phyloP scores from a whole-genome alignment of 2,113 vertebrate species.

The Morone chrysops region DNA sequence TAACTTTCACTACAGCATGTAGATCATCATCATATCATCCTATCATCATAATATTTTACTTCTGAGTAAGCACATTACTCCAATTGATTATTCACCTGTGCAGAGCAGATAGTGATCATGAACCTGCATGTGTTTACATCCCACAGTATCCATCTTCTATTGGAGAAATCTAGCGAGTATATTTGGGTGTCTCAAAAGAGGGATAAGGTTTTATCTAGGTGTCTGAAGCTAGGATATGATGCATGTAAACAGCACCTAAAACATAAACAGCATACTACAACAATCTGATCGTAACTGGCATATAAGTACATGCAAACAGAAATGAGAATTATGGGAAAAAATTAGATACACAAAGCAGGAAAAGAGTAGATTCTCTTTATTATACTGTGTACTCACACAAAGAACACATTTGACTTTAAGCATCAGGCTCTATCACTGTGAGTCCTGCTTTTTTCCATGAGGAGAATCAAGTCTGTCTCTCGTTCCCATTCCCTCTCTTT shows the following conservation, averaged over 20 bases:
- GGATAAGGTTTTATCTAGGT: neutral
- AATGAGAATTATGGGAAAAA: neutral
- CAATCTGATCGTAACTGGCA: neutral
- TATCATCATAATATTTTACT: neutral
- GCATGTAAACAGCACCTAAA: neutral
- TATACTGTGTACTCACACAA: slow-evolving; percentile 10
- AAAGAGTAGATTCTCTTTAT: slow-evolving; percentile 8
- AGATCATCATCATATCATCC: neutral
- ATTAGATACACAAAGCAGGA: neutral
- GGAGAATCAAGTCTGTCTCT: slow-evolving; percentile 41
- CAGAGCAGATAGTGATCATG: neutral
- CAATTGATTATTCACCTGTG: neutral
- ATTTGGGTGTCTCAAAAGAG: neutral
- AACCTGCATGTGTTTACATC: slow-evolving; percentile 11
- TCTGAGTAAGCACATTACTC: neutral
- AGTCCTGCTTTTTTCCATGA: slow-evolving; percentile 37
- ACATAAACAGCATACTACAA: neutral
- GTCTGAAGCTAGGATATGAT: neutral
- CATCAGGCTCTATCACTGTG: slow-evolving; percentile 23
- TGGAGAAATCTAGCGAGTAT: neutral
- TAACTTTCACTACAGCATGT: slow-evolving; percentile 11
- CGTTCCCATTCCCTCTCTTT: slow-evolving; percentile 18
- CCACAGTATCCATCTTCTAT: neutral
- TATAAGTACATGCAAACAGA: slow-evolving; percentile 1
- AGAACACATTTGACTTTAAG: slow-evolving; percentile 42